Base-by-base conservation (phyloP, 2,888 invertebrate genomes). In the Salticus scenicus region DNA sequence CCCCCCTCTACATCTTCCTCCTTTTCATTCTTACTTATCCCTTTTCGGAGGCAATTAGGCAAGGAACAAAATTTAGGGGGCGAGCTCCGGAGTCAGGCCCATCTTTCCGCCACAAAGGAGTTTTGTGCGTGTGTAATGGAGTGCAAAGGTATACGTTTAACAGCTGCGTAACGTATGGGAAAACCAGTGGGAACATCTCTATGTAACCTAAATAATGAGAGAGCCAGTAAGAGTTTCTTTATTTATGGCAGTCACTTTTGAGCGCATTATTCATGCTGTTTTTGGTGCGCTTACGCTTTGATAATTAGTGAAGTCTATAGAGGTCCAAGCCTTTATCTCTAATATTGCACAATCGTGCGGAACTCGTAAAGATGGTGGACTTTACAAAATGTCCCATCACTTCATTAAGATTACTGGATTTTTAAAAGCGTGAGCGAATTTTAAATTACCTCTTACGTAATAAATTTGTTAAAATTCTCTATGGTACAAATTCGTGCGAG, bases 91-190 rank as follows among this genome's bases (percentile, higher is more conserved):
- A 72, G 67, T 66, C 64, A 24, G 57, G n/a, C 28, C 41, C 71
- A 47, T 47, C 47, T 47, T 67, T 41, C 71, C 42, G 28, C 41
- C 82, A 82, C 82, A 82, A 82, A 57, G 81, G 57, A 37, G 37
- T 63, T 83, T 84, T 84, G 64, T 84, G 77, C 33, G 12, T 67
- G 77, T 67, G 77, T 69, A 84, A 84, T 78, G 69, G 76, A 69
- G 83, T 72, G 63, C 64, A 47, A 28, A 20, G 41, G 76, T 71
- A 72, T 73, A 72, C 77, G 77, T 84, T 84, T 69, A 84, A 73
- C 83, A 84, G 83, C 83, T 84, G 83, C 67, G 24, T 51, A n/a
- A 30, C 77, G 73, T 76, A 41, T 84, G 83, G 83, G 83, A 82
- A 81, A 70, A 8, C 7, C 5, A 1, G 5, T 24, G 12, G 57